Conservation (phyloP, 2,113 vertebrate genomes). For the Ahaetulla prasina region DNA sequence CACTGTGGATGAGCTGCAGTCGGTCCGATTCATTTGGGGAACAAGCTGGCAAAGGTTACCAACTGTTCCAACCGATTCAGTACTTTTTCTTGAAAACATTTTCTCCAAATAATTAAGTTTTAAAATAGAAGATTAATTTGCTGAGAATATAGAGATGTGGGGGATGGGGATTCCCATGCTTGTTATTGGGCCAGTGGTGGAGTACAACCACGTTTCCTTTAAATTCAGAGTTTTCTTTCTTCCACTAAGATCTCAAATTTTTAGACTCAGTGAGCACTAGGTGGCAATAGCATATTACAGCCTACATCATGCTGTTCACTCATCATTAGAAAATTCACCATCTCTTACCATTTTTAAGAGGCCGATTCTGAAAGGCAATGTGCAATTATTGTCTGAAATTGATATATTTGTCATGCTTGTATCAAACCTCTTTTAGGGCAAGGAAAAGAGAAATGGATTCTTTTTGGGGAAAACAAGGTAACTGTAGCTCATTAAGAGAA, state of each 20-base stretch:
- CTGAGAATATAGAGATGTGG: background rate
- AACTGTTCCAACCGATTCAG: background rate
- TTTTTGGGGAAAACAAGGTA: conserved; percentile 3
- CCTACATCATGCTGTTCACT: background rate
- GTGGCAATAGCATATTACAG: conserved; percentile 47
- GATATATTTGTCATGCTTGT: conserved; percentile 12
- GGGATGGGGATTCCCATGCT: background rate
- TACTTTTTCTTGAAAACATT: background rate
- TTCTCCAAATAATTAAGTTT: background rate
- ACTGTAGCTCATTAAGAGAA: background rate
- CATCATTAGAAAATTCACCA: background rate
- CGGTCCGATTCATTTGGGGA: background rate
- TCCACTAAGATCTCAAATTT: background rate
- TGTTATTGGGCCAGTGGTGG: background rate
- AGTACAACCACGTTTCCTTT: background rate
- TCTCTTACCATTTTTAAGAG: background rate
- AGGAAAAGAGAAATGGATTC: background rate
- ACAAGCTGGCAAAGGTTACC: background rate
- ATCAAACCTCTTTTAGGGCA: background rate
- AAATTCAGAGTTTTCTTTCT: background rate
- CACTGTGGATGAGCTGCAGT: background rate
- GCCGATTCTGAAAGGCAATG: background rate
- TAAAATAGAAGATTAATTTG: background rate
- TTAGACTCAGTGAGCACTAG: conserved; percentile 45
- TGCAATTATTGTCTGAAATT: conserved; percentile 1